Conservation (phyloP, 1,140 invertebrate species). For the Heterodera carotae region DNA sequence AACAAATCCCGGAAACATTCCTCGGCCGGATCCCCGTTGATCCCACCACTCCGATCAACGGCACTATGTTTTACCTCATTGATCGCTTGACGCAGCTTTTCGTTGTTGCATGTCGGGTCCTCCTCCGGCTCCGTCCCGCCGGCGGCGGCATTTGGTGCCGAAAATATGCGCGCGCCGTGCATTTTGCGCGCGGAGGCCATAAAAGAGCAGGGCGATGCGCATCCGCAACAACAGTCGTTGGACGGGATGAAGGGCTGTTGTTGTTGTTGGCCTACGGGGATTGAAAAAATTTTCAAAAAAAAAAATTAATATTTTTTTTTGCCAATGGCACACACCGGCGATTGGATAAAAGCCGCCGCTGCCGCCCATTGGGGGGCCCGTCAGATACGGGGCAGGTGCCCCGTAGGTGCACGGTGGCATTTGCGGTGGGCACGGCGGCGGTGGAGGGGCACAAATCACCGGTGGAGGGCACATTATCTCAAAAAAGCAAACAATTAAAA, state of each 20-base stretch:
- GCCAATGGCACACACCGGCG: not conserved
- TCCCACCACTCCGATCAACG: no score
- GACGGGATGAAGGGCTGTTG: conserved; percentile 8
- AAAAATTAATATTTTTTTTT: not conserved
- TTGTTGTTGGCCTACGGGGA: not conserved
- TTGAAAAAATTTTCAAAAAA: not conserved
- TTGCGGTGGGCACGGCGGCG: conserved; percentile 40
- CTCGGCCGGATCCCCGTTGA: no score
- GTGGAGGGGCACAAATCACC: conserved; percentile 34
- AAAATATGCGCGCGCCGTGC: conserved; percentile 59
- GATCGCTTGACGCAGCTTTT: conserved; percentile 57
- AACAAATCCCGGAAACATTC: no score
- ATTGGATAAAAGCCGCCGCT: conserved; percentile 25
- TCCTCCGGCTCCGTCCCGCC: conserved; percentile 54
- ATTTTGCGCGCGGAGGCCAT: conserved; percentile 48
- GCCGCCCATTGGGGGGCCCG: conserved; percentile 22
- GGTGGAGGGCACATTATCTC: conserved; percentile 32
- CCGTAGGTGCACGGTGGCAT: conserved; percentile 20
- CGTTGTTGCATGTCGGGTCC: conserved; percentile 62
- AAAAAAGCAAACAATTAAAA: not conserved
- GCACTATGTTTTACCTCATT: conserved; percentile 57
- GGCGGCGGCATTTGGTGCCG: conserved; percentile 31
- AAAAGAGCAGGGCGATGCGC: conserved; percentile 58
- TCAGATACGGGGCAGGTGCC: not conserved
- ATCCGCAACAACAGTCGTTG: conserved; percentile 56